Conservation (phyloP, 2,113 vertebrate species). For the Tretioscincus oriximinensis region DNA sequence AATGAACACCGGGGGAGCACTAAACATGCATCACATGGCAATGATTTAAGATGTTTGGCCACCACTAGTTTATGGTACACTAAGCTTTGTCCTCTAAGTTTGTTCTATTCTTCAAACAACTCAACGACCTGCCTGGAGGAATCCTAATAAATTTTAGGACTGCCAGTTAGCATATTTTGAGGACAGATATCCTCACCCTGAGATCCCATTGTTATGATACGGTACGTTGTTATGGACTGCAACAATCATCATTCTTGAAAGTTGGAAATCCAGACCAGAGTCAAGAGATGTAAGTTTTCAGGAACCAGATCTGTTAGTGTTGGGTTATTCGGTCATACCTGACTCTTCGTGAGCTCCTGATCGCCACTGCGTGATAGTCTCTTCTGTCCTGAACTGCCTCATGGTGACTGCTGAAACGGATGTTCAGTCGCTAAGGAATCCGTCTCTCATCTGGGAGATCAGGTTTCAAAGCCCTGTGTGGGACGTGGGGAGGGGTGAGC, state of each 20-base stretch:
- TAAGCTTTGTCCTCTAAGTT: conserved; percentile 5
- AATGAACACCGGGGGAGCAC: not conserved
- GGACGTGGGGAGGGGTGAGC: too few relatives aligned
- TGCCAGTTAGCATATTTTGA: not conserved
- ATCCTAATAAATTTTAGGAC: not conserved
- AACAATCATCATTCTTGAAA: not conserved
- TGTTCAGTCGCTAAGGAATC: too few relatives aligned
- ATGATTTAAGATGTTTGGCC: not conserved
- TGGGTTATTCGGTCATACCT: too few relatives aligned
- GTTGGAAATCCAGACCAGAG: not conserved
- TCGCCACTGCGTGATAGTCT: too few relatives aligned
- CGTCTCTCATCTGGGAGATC: too few relatives aligned
- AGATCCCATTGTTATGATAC: not conserved
- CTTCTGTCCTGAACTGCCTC: too few relatives aligned
- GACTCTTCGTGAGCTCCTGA: too few relatives aligned
- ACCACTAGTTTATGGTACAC: not conserved
- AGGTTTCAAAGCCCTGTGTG: too few relatives aligned
- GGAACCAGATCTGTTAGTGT: too few relatives aligned
- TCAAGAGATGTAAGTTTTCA: not conserved
- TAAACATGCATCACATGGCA: not conserved
- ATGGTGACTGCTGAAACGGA: too few relatives aligned
- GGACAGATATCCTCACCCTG: not conserved
- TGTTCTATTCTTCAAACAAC: not conserved
- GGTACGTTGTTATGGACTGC: too few relatives aligned
- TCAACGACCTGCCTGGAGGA: not conserved